These are phyloP conservation scores for Sciaenops ocellatus DNA, from an alignment of 2,797 vertebrate species.

Conservation along the genomic window DNA sequence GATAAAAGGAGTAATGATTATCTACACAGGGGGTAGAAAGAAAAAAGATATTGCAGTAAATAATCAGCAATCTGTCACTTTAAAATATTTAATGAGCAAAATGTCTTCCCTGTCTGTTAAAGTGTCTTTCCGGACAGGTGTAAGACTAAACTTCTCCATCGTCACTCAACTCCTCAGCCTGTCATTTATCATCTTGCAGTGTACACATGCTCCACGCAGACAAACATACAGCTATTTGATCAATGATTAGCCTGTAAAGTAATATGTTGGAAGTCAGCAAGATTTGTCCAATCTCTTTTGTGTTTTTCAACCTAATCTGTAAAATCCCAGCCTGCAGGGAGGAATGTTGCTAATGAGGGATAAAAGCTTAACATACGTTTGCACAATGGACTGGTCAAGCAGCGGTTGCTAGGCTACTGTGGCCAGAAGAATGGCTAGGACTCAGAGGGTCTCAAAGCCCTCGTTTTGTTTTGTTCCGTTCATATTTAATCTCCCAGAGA, in stretches of 20 bases:
- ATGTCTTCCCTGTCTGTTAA: neutral
- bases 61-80: conserved; percentile 32
- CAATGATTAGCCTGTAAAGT: conserved; percentile 84
- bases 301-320: conserved; percentile 88
- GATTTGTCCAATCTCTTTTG: conserved; percentile 86
- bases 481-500: conserved; percentile 89
- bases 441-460: conserved; percentile 85
- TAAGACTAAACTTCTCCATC: conserved; percentile 36
- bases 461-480: conserved; percentile 88
- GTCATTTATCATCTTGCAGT: conserved; percentile 72
- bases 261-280: conserved; percentile 88
- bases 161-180: conserved; percentile 50
- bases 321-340: conserved; percentile 87
- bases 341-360: conserved; percentile 87
- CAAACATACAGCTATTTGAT: conserved; percentile 81
- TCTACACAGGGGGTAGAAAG: conserved; percentile 19
- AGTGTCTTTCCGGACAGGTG: conserved; percentile 15
- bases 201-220: conserved; percentile 71
- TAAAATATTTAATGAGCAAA: conserved; percentile 17
- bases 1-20: conserved; percentile 48
- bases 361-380: conserved; percentile 87
- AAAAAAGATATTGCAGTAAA: conserved; percentile 17
- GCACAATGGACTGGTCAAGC: conserved; percentile 88
- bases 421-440: conserved; percentile 85
- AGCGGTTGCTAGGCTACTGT: conserved; percentile 89